phyloP scores from a whole-genome alignment of 2,888 invertebrate genomes.

The Zhengitettix transpicula region DNA sequence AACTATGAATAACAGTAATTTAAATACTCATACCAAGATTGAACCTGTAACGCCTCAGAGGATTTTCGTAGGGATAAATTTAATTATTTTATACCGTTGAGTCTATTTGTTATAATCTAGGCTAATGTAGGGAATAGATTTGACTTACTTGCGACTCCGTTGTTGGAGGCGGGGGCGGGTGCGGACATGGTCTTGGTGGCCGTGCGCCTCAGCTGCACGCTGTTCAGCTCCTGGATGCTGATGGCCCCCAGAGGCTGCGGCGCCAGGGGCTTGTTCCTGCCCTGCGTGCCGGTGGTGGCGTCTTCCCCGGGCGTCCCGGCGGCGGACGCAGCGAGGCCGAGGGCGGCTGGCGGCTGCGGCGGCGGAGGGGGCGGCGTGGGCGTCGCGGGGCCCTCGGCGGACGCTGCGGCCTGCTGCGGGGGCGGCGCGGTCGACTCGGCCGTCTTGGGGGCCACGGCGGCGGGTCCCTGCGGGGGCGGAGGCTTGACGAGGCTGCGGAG shows the following conservation, averaged over 20 bases:
- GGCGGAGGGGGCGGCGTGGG: neutral
- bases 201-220: constrained; percentile 63
- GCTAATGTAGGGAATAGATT: too few species aligned
- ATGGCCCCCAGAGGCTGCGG: constrained; percentile 72
- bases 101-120: too few species aligned
- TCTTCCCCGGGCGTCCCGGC: constrained; percentile 5
- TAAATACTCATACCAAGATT: too few species aligned
- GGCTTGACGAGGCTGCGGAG: constrained; percentile 56
- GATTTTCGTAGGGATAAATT: too few species aligned
- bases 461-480: constrained; percentile 6
- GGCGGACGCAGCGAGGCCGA: constrained; percentile 11
- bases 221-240: constrained; percentile 71
- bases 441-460: neutral
- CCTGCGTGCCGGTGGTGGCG: constrained; percentile 18
- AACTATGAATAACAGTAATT: too few species aligned
- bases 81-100: too few species aligned
- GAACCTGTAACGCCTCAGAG: too few species aligned
- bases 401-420: neutral
- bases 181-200: constrained; percentile 72
- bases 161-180: constrained; percentile 38
- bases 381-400: neutral
- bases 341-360: constrained; percentile 11
- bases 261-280: constrained; percentile 22
- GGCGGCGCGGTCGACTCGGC: neutral
- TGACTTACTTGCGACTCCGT: constrained; percentile 31